Evolutionary conservation across 2,888 invertebrate genomes (phyloP).

Genomic region (Zygothrica quintamaculata): DNA sequence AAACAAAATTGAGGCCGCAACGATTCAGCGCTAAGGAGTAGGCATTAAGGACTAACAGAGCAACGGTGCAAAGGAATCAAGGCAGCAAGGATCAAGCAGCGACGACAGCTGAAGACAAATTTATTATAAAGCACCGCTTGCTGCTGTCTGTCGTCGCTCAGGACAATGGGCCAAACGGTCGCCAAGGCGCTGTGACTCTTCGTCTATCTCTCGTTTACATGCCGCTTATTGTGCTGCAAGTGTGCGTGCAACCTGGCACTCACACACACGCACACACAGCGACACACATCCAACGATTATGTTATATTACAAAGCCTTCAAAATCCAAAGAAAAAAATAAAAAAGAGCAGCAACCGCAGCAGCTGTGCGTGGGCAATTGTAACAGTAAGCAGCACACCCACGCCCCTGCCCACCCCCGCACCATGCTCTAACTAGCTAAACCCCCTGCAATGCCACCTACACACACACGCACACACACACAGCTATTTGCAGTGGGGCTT

Average conservation of each 20-base stretch:
- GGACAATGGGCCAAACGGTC: conserved; percentile 46
- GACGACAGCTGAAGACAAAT: conserved; percentile 74
- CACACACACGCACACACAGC: conserved; percentile 13
- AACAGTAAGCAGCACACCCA: conserved; percentile 20
- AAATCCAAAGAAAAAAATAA: not conserved
- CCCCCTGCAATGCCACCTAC: not conserved
- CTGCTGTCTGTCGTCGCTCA: conserved; percentile 41
- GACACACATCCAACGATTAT: conserved; percentile 55
- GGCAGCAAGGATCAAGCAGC: too few species aligned
- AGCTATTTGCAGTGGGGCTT: conserved; percentile 38
- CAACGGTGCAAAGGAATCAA: too few species aligned
- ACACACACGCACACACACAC: conserved; percentile 3
- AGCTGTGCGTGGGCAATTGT: conserved; percentile 50
- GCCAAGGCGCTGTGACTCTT: conserved; percentile 33
- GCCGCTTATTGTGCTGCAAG: conserved; percentile 41
- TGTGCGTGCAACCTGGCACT: conserved; percentile 28
- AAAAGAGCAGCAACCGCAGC: conserved; percentile 57
- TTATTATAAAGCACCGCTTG: conserved; percentile 66
- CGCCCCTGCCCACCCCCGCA: conserved; percentile 3
- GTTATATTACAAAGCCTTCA: conserved; percentile 49
- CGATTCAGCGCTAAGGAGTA: too few species aligned
- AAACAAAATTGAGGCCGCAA: conserved; percentile 68
- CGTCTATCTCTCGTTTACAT: too few species aligned
- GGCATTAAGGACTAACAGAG: too few species aligned
- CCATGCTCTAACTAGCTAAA: not conserved